Base-by-base conservation (phyloP, 2,113 vertebrate species). In the Piprites chloris region DNA sequence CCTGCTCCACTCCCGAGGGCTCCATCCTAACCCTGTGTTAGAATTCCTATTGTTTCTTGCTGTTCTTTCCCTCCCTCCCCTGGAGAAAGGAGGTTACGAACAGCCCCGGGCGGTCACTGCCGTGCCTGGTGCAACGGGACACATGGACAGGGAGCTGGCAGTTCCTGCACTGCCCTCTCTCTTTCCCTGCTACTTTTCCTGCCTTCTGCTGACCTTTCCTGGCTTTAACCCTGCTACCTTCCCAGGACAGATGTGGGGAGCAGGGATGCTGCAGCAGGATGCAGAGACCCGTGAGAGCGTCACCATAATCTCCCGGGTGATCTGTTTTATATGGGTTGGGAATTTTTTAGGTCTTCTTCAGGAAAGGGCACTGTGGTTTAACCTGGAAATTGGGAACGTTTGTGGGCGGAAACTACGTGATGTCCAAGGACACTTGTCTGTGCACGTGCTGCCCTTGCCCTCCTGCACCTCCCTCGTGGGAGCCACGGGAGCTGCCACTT, bases 391-490 rank as follows among this genome's bases (percentile, higher is more conserved):
- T 5, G 46, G 88, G 68, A 11, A 5, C 11, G 21, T 69, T 35
- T n/a, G 30, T 7, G 35, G 63, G n/a, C 6, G 46, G 44, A 35
- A 35, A 33, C 55, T 28, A 56, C 2, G 15, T 1, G 10, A 35
- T 4, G 28, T 14, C 5, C 32, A 7, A 26, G 35, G 30, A 7
- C 15, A 0, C 22, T 20, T 5, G 35, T n/a, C 6, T 4, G 35
- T 35, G 35, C 35, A 6, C 17, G 2, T 4, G 0, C 32, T 27
- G 44, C 12, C 9, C 72, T 41, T 4, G 4, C 20, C 19, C 28
- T 63, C 27, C 56, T 17, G 16, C 26, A 10, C 30, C 23, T 44
- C 46, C 67, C 61, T 47, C 2, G 1, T 11, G 61, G 41, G 24
- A 53, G 23, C 55, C 5, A 1, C 46, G 1, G 53, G 83, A 47